A percentile compares a stretch with the other conserved stretches of the same genome.
Conservation (phyloP, 2,113 vertebrate genomes). For the Chroicocephalus ridibundus region DNA sequence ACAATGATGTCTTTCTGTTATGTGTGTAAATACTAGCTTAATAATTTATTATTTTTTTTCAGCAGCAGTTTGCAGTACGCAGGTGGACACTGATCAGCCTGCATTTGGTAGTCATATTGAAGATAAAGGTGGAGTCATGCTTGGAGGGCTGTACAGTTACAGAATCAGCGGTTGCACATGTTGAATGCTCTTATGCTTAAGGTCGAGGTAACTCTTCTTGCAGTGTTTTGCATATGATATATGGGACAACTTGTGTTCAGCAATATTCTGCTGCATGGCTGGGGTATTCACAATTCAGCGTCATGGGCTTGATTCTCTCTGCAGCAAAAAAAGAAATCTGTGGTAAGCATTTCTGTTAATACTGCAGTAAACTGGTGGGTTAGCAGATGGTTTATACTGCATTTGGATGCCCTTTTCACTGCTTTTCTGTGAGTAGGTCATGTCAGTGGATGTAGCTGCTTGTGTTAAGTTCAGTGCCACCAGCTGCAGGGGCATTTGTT, state of each 20-base stretch:
- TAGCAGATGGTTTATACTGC: neutral
- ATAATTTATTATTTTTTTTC: neutral
- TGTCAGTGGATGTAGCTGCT: neutral
- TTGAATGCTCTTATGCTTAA: neutral
- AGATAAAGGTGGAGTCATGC: neutral
- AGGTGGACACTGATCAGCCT: neutral
- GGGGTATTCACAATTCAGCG: neutral
- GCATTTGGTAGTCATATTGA: neutral
- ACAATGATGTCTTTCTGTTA: neutral
- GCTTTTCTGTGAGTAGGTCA: neutral
- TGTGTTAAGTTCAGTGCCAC: neutral
- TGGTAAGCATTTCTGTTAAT: neutral
- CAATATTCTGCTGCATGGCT: neutral
- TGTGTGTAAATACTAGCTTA: neutral
- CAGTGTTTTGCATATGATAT: neutral
- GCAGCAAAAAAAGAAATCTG: neutral
- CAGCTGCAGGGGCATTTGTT: neutral
- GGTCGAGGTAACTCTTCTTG: neutral
- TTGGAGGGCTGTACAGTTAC: neutral
- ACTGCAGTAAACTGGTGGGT: neutral
- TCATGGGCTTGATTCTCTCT: neutral
- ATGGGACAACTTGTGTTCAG: neutral
- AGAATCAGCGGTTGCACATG: neutral
- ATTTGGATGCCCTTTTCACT: constrained; percentile 10
- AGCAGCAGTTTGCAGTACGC: neutral